Evolutionary conservation across 2,888 invertebrate species (phyloP), one percentile per base, ranked within the genome.

Genomic region (Drosophila robusta): DNA sequence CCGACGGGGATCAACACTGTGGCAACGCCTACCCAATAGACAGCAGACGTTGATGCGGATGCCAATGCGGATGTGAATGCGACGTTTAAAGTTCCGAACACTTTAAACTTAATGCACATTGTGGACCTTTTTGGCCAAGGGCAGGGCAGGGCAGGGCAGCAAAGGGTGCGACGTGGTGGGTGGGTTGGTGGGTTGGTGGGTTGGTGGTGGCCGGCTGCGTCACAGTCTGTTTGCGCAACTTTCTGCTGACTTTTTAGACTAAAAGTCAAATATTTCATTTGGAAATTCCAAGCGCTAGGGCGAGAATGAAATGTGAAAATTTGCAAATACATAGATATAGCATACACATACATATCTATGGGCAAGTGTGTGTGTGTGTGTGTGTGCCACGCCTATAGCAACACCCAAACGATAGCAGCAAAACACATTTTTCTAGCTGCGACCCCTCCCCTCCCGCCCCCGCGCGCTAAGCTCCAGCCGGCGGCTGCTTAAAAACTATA

Each of bases 261-360:
- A 75, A 88, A 83, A 83, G 82, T 88, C 86, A 83, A 88, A 83
- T 88, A 83, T 88, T 83, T 83, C 82, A 83, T 88, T 83, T 88
- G 80, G 80, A 82, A 82, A 88, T 83, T 88, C 89, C 88, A 66
- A 69, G 83, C 70, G 72, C 72, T 64, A 70, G 76, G 88, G 79
- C 88, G 83, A 75, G 89, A 88, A 83, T 88, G 82, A 86, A 82
- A 82, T 88, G 88, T 79, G 79, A 82, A 88, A 81, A 85, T 82
- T 74, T 74, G 72, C 80, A 78, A 69, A 72, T 69, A 80, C 45
- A 60, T 34, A 56, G 46, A 18, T 54, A 41, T 36, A 49, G 4
- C 16, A 39, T 12, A 16, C 39, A 3, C 39, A 39, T 16, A 16
- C 9, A 39, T 39, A 39, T 39, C 5, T n/a, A 41, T 9, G 41